Conservation (phyloP, 2,113 vertebrate genomes). For the Morone saxatilis region DNA sequence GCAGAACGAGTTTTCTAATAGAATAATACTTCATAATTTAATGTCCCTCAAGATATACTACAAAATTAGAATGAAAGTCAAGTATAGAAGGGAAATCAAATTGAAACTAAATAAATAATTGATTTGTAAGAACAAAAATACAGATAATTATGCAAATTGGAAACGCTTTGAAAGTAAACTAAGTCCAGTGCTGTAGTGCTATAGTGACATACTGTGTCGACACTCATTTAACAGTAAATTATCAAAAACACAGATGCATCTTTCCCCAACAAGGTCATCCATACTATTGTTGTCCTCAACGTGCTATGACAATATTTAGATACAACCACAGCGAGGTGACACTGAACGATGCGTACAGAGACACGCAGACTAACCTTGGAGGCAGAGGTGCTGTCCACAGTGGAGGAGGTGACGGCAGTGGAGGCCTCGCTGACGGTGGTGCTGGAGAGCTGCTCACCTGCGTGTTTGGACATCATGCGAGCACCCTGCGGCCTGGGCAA, state of each 20-base stretch:
- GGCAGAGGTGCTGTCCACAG: slow-evolving; percentile 86
- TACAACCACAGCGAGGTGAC: background rate
- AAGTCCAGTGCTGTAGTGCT: background rate
- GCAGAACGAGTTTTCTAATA: background rate
- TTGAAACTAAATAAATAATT: background rate
- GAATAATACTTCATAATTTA: background rate
- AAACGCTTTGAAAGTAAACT: background rate
- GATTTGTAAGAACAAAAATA: background rate
- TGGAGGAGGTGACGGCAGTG: slow-evolving; percentile 89
- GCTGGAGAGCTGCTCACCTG: slow-evolving; percentile 87
- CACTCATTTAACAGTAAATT: background rate
- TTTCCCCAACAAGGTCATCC: background rate
- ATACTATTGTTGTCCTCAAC: background rate
- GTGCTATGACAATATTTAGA: background rate
- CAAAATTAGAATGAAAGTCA: background rate
- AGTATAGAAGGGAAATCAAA: background rate
- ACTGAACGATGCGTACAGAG: background rate
- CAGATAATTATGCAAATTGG: background rate
- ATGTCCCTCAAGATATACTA: background rate
- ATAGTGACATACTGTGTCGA: background rate
- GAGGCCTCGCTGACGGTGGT: slow-evolving; percentile 94
- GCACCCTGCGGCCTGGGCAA: slow-evolving; percentile 82
- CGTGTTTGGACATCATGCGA: slow-evolving; percentile 86
- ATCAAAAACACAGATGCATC: background rate
- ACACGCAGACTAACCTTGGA: slow-evolving; percentile 82